Conservation (phyloP, 2,113 vertebrate species). For the Cochlearius cochlearius region DNA sequence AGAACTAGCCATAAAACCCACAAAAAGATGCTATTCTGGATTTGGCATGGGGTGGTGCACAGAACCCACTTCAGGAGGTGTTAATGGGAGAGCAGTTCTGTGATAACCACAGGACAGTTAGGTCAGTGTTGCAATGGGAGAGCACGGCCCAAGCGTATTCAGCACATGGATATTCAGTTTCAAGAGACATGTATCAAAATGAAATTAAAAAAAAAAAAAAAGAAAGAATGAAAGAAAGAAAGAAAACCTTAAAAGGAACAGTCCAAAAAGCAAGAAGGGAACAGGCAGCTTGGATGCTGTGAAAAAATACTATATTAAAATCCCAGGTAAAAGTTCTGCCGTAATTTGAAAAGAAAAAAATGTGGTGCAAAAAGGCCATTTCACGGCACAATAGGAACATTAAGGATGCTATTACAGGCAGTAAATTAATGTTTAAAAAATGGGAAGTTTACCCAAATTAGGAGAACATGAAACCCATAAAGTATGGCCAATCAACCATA, state of each 20-base stretch:
- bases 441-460: background rate
- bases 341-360: background rate
- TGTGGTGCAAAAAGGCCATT: background rate
- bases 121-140: background rate
- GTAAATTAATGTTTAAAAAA: background rate
- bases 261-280: background rate
- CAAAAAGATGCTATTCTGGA: background rate
- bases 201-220: background rate
- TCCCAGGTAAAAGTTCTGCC: background rate
- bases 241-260: background rate
- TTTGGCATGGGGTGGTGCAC: background rate
- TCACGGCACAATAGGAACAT: background rate
- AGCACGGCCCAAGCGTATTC: background rate
- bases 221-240: background rate
- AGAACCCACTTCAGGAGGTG: background rate
- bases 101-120: background rate
- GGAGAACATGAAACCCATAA: background rate
- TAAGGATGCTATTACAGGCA: background rate
- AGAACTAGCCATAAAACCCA: background rate
- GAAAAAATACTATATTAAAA: background rate
- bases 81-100: background rate
- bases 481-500: background rate
- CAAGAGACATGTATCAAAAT: background rate
- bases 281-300: background rate
- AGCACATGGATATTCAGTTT: background rate